phyloP scores from a whole-genome alignment of 2,888 invertebrate species.

The Syrista parreyssii region DNA sequence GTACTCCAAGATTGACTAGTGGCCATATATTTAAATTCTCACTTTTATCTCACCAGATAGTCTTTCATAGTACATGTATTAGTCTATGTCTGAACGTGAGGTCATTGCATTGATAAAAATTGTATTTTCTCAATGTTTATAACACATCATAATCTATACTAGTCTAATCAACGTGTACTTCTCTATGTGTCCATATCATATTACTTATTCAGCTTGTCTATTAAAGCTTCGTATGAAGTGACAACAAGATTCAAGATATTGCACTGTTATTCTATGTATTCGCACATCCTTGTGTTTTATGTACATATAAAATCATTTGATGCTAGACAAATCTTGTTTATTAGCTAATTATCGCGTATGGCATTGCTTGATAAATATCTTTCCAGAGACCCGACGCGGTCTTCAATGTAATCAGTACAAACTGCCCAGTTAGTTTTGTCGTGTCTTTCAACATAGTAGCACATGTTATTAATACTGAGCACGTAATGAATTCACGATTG shows the following conservation, averaged over 20 bases:
- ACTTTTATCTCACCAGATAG: not conserved
- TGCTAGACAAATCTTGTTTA: not conserved
- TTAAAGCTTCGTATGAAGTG: not conserved
- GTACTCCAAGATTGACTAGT: not conserved
- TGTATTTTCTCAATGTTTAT: not conserved
- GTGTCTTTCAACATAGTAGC: not conserved
- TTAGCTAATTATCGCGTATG: not conserved
- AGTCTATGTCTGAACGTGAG: not conserved
- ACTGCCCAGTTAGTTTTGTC: not conserved
- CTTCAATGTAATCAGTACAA: not conserved
- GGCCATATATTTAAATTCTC: not conserved
- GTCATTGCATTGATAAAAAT: not conserved
- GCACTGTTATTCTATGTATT: not conserved
- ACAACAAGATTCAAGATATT: not conserved
- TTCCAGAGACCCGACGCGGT: not conserved
- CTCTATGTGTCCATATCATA: not conserved
- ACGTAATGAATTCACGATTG: not conserved
- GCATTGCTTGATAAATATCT: not conserved
- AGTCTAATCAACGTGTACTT: not conserved
- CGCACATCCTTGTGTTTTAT: not conserved
- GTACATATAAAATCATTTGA: not conserved
- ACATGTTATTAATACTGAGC: not conserved
- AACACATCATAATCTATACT: not conserved
- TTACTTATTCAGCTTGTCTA: not conserved
- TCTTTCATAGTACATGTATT: not conserved